These are phyloP conservation scores for Ctenochaetus hawaiiensis DNA, from an alignment of 2,797 vertebrate genomes.

Conservation along the genomic window DNA sequence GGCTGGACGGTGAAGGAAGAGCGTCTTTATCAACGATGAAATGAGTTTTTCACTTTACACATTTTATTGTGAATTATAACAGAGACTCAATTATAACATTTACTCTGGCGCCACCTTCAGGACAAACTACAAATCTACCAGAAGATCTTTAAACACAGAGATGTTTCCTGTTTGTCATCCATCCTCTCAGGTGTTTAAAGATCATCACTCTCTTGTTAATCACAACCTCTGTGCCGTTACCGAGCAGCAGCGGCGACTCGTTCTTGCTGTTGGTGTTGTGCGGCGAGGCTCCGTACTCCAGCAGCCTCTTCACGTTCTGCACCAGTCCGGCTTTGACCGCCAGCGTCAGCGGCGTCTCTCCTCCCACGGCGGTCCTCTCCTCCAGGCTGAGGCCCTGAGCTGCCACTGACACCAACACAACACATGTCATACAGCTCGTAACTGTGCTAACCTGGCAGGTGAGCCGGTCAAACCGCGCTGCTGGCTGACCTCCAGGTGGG, in stretches of 20 bases:
- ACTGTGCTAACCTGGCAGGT: conserved; percentile 32
- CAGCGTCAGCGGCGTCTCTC: conserved; percentile 90
- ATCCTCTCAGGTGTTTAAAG: too few relatives aligned
- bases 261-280: conserved; percentile 87
- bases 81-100: neutral
- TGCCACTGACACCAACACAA: conserved; percentile 55
- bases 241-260: conserved; percentile 88
- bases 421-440: conserved; percentile 21
- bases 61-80: too few relatives aligned
- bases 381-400: conserved; percentile 86
- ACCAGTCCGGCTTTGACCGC: conserved; percentile 85
- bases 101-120: neutral
- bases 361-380: conserved; percentile 85
- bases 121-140: neutral
- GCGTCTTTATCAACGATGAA: too few relatives aligned
- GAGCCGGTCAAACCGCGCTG: neutral
- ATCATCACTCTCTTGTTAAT: too few relatives aligned
- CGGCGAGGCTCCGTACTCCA: conserved; percentile 88
- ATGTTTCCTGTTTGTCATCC: too few relatives aligned
- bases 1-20: conserved; percentile 71
- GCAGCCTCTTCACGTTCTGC: conserved; percentile 84
- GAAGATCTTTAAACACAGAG: neutral
- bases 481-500: conserved; percentile 1
- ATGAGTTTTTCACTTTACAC: too few relatives aligned
- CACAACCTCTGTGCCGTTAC: conserved; percentile 77